Evolutionary conservation across 1,140 invertebrate species (phyloP), one percentile per base, ranked within the genome.

Genomic region (Carposina sasakii): DNA sequence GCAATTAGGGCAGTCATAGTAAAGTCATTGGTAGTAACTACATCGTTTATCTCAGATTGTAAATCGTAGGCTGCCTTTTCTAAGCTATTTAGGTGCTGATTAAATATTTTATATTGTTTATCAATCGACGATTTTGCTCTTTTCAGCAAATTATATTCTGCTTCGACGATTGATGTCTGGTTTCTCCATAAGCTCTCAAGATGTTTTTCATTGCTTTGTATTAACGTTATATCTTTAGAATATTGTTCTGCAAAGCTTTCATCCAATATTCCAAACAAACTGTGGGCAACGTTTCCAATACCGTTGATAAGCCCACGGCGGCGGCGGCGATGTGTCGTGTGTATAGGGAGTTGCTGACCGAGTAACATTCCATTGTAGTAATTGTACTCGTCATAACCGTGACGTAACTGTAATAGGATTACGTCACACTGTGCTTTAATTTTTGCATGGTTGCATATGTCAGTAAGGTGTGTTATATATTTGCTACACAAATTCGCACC

Each of bases 221-320:
- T 41, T 2, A 50, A 30, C 6, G 31, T 12, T 9, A 50, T 50
- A 20, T 50, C 48, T 37, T 37, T 23, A 28, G 43, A 13, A n/a
- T 50, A 50, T 46, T 52, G 42, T 24, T 52, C 42, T 4, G 50
- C 50, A 31, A 52, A 45, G 10, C 23, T 15, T 22, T 40, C n/a
- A 22, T 52, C 50, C 24, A 52, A 31, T 15, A 52, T 22, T 6
- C 42, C 50, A 17, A 52, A 61, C 17, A 61, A 36, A 1, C 44
- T 41, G 19, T 52, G 54, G 17, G 52, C 51, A 16, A 54, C 10
- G 23, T 54, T 49, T n/a, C 59, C 59, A 21, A 62, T 30, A 12
- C 59, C 59, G 22, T 62, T 46, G n/a, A 57, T 46, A 21, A 57
- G 36, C 3, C 59, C 55, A 36, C 59, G 42, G 19, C 39, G 53